These are phyloP conservation scores for Scaptomyza graminum DNA, from an alignment of 1,140 invertebrate genomes.

Conservation along the genomic window DNA sequence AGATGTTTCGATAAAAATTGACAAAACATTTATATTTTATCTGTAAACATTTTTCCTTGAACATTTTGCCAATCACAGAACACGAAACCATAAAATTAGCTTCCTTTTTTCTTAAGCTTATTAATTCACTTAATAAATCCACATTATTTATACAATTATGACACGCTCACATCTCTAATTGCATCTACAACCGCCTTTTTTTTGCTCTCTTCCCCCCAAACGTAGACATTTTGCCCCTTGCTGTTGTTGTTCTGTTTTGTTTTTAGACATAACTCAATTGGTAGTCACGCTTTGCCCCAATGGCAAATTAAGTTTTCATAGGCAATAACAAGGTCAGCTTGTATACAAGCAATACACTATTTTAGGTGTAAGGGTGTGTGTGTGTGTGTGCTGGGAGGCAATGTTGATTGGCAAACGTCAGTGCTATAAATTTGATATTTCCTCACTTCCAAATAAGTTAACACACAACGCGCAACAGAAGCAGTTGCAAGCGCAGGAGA, in stretches of 20 bases:
- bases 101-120: no score
- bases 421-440: constrained; percentile 65
- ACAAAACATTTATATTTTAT: no score
- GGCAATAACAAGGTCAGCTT: constrained; percentile 39
- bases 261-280: constrained; percentile 58
- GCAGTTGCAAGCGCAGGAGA: background rate
- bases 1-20: no score
- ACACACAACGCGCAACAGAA: background rate
- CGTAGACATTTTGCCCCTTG: background rate
- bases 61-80: no score
- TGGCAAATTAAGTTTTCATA: constrained; percentile 75
- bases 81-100: no score
- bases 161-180: constrained; percentile 25
- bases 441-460: constrained; percentile 35
- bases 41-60: no score
- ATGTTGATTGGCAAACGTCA: constrained; percentile 57
- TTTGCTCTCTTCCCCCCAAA: no score
- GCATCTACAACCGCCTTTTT: background rate
- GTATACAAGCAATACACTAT: no score
- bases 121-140: background rate
- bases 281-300: constrained; percentile 10
- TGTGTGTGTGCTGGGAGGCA: background rate
- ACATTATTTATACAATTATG: constrained; percentile 1
- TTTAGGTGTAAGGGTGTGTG: background rate
- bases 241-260: no score